Evolutionary conservation across 2,888 invertebrate genomes (phyloP).

Genomic region (Dynastes grantii): DNA sequence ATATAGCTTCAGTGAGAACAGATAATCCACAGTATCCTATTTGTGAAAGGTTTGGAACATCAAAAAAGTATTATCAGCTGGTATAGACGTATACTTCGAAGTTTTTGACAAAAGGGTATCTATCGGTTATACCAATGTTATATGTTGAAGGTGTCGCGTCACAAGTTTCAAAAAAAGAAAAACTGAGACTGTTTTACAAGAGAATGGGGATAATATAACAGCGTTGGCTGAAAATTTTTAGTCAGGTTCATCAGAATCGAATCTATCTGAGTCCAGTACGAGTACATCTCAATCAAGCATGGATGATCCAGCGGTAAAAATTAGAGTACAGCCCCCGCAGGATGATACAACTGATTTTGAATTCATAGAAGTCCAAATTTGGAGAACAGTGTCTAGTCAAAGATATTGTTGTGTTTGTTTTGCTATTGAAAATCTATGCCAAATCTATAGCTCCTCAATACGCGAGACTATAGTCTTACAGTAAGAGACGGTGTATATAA

Average conservation of each 20-base stretch:
- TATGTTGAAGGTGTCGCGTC: background rate
- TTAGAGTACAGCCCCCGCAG: background rate
- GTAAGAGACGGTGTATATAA: background rate
- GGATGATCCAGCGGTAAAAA: background rate
- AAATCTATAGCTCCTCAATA: background rate
- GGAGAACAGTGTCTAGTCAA: background rate
- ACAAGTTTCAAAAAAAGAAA: too few relatives aligned
- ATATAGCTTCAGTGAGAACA: background rate
- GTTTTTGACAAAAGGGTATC: constrained; percentile 5
- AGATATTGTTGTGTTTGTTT: background rate
- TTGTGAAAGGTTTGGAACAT: background rate
- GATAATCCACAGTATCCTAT: background rate
- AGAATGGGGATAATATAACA: too few relatives aligned
- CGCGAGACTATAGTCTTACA: background rate
- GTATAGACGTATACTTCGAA: constrained; percentile 2
- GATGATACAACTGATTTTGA: background rate
- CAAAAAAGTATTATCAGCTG: constrained; percentile 8
- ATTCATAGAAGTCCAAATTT: constrained; percentile 1
- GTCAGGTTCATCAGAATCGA: background rate
- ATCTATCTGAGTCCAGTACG: constrained; percentile 3
- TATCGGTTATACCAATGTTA: background rate
- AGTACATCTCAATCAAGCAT: background rate
- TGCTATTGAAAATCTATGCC: background rate
- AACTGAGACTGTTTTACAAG: too few relatives aligned
- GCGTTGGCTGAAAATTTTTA: too few relatives aligned